These are phyloP conservation scores for Aotus griseimembra DNA, from an alignment of 2,797 vertebrate genomes.

Conservation along the genomic window DNA sequence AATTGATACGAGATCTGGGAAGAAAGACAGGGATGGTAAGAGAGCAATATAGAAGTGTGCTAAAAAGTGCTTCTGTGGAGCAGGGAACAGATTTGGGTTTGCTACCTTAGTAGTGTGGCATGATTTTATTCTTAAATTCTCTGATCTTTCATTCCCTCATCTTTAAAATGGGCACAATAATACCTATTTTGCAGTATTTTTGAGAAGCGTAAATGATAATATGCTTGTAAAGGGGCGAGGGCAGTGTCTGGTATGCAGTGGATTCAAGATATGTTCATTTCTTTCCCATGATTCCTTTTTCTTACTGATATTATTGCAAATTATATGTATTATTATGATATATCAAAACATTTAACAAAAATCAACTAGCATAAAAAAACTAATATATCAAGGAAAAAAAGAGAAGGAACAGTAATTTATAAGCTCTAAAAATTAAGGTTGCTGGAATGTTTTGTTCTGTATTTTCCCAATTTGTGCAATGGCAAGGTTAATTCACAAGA, in stretches of 20 bases:
- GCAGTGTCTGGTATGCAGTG: background rate
- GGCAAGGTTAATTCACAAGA: conserved; percentile 26
- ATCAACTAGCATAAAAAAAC: background rate
- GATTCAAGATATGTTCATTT: background rate
- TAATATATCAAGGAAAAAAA: background rate
- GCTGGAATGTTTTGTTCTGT: background rate
- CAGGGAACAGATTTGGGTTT: background rate
- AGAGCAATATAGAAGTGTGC: background rate
- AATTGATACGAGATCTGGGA: background rate
- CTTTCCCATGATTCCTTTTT: background rate
- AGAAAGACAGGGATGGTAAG: background rate
- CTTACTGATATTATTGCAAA: background rate
- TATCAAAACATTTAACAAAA: background rate
- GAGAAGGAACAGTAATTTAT: background rate
- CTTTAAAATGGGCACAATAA: conserved; percentile 23
- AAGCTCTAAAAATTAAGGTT: background rate
- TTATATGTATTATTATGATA: background rate
- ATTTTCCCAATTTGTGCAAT: background rate
- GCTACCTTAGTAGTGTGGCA: background rate
- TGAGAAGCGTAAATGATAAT: background rate
- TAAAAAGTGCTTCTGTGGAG: background rate
- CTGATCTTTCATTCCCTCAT: background rate
- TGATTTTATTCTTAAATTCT: conserved; percentile 7
- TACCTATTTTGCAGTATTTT: background rate
- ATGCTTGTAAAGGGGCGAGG: background rate